Conservation (phyloP, 2,888 invertebrate species). For the Nephrotoma guestfalica region DNA sequence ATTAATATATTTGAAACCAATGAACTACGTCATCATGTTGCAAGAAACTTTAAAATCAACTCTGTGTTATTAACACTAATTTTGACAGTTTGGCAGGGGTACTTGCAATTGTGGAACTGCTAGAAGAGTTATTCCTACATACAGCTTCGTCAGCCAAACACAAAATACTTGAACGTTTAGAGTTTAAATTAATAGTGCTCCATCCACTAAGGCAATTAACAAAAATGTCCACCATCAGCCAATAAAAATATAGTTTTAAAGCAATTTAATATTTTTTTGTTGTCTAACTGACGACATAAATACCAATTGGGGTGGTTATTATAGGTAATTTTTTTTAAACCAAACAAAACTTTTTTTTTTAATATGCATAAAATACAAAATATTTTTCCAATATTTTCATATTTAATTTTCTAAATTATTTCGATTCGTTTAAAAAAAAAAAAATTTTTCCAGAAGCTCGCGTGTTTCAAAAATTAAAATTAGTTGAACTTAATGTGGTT, state of each 20-base stretch:
- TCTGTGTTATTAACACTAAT: no score
- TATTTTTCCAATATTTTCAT: background rate
- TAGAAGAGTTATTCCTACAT: no score
- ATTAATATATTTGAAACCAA: no score
- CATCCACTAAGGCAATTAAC: background rate
- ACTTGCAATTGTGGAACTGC: no score
- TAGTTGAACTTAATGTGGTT: background rate
- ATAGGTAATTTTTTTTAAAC: background rate
- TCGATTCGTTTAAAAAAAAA: background rate
- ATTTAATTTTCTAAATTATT: background rate
- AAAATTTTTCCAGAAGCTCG: background rate
- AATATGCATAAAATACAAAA: background rate
- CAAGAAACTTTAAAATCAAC: no score
- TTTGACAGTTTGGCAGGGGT: no score
- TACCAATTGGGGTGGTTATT: background rate
- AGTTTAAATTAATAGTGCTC: background rate
- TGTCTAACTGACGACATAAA: background rate
- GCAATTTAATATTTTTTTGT: background rate
- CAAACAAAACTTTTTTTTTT: background rate
- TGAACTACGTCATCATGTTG: no score
- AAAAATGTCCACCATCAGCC: background rate
- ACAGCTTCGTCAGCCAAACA: no score
- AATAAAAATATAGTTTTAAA: background rate
- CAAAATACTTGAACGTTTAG: background rate
- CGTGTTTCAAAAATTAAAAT: background rate